Base-by-base conservation (phyloP, 2,888 invertebrate species). In the Protodeltote pygarga region DNA sequence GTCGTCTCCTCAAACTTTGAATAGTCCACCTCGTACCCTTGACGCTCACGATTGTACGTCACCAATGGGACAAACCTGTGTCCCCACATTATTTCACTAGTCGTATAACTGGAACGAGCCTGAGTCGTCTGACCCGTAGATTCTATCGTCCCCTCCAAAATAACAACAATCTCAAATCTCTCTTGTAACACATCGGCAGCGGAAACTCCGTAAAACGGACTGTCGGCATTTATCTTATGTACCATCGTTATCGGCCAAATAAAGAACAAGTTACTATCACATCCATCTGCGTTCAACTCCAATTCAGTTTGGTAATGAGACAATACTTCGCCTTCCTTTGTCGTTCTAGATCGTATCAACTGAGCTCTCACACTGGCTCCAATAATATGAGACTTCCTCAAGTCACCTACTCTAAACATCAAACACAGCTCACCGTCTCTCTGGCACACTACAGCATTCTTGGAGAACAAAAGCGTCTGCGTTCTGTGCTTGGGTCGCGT, bases 171-270 rank as follows among this genome's bases (percentile, higher is more conserved):
- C 87, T 97, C 94, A 80, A 97, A 97, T 65, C 95, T 94, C 71
- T 97, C 95, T 65, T 95, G 94, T 25, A 96, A 92, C 75, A 98
- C 94, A 77, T 97, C 97, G 25, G 96, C 95, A 0, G 97, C 96
- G 0, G 96, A 95, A 75, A 98, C 94, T 46, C 95, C 94, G 85
- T 95, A 98, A 69, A 98, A 95, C 0, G 98, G 98, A 75, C 97
- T 97, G 19, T 93, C 90, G 0, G 93, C 94, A 79, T 97, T 95
- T 76, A 98, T 98, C 74, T 93, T 93, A 80, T 98, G 98, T 21
- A 97, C 96, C 74, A 98, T 95, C 1, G 97, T 97, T 79, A 97
- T 96, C 0, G 98, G 98, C 98, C 98, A 98, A 65, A 98, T 97
- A 79, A 98, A 96, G 89, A 98, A 97, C 11, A 98, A 89, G 68